phyloP scores from a whole-genome alignment of 2,113 vertebrate genomes.

The Castor canadensis region DNA sequence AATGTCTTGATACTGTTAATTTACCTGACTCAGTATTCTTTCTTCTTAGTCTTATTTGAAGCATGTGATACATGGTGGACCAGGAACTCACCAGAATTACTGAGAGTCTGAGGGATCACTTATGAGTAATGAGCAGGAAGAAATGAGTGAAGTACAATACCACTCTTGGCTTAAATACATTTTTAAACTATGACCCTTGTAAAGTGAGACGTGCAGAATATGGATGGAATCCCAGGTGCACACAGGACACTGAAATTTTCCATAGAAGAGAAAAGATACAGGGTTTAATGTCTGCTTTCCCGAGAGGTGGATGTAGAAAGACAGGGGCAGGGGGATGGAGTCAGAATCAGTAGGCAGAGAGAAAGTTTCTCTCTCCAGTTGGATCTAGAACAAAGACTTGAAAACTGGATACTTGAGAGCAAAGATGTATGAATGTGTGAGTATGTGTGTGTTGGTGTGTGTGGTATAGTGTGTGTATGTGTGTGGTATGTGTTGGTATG shows the following conservation, averaged over 20 bases:
- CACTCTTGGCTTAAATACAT: background rate
- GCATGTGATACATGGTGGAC: background rate
- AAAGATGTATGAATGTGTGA: background rate
- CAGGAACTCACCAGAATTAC: background rate
- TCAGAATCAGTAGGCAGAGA: background rate
- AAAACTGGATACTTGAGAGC: background rate
- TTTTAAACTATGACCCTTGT: background rate
- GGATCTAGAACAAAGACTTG: background rate
- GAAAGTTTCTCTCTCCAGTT: background rate
- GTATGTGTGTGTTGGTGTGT: background rate
- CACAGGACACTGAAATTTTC: background rate
- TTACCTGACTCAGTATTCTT: background rate
- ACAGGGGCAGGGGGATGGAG: background rate
- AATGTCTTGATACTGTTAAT: background rate
- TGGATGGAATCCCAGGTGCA: background rate
- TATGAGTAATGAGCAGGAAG: background rate
- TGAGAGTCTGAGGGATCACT: background rate
- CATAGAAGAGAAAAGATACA: background rate
- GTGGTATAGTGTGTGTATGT: background rate
- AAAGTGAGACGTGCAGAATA: background rate
- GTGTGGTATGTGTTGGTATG: too few species aligned
- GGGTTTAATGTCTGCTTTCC: background rate
- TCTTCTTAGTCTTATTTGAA: background rate
- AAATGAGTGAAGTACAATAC: background rate
- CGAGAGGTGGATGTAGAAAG: background rate